phyloP scores from a whole-genome alignment of 2,113 vertebrate species.

The Engraulis encrasicolus region DNA sequence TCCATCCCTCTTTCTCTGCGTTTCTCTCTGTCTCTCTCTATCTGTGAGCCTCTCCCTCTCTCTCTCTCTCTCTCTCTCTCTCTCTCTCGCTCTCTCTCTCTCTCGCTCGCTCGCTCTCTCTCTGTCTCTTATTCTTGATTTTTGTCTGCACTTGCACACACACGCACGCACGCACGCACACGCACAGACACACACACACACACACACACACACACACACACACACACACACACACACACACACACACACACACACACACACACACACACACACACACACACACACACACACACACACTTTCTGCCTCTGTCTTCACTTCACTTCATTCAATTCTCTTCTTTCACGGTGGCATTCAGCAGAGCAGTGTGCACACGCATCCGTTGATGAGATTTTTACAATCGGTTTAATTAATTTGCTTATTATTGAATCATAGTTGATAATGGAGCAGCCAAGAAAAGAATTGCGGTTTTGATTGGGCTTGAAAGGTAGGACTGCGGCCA shows the following conservation, averaged over 20 bases:
- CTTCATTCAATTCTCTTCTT: not conserved
- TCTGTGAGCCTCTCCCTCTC: not conserved
- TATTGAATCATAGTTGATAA: slow-evolving; percentile 24
- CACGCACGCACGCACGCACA: not conserved
- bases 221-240: not conserved
- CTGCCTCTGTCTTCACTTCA: not conserved
- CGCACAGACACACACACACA: not conserved
- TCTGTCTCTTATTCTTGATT: too few species aligned
- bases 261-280: not conserved
- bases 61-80: not conserved
- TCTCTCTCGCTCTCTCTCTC: not conserved
- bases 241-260: not conserved
- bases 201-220: not conserved
- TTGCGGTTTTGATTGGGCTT: slow-evolving; percentile 26
- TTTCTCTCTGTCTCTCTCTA: not conserved
- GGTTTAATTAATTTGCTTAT: slow-evolving; percentile 23
- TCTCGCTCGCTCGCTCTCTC: not conserved
- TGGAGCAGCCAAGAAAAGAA: slow-evolving; percentile 21
- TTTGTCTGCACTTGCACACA: not conserved
- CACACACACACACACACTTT: not conserved
- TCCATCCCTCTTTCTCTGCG: not conserved
- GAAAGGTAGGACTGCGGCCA: slow-evolving; percentile 11
- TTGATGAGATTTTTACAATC: slow-evolving; percentile 14
- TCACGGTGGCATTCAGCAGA: not conserved
- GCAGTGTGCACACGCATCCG: not conserved